Evolutionary conservation across 2,113 vertebrate genomes (phyloP).

Genomic region (Ceuthmochares aereus): DNA sequence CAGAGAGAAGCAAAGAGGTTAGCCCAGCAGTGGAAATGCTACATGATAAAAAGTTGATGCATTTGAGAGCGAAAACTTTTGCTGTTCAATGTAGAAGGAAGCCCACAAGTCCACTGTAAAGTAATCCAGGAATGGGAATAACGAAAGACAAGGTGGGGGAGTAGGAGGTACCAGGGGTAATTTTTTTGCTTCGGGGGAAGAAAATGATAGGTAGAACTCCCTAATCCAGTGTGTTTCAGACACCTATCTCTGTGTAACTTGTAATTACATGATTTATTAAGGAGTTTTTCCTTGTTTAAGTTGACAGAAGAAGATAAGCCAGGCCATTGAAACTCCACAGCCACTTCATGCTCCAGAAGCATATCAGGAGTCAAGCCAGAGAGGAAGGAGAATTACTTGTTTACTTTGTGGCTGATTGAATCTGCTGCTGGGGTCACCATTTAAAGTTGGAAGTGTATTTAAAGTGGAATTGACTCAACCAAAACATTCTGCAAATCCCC

Average conservation of each 20-base stretch:
- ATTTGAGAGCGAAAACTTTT: background rate
- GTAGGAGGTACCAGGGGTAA: background rate
- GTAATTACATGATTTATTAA: conserved; percentile 48
- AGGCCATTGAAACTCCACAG: conserved; percentile 39
- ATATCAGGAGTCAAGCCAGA: background rate
- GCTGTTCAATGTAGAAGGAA: background rate
- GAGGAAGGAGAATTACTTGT: background rate
- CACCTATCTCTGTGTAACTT: conserved; percentile 35
- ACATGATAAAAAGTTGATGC: background rate
- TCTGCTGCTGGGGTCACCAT: background rate
- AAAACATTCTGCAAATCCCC: conserved; percentile 47
- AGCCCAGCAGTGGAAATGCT: background rate
- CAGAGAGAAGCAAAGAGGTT: background rate
- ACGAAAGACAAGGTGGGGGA: background rate
- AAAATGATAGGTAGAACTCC: background rate
- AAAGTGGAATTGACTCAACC: conserved; percentile 46
- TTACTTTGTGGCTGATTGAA: background rate
- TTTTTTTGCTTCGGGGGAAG: background rate
- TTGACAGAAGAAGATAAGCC: conserved; percentile 37
- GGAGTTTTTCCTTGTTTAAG: conserved; percentile 27
- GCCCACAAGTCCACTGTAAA: background rate
- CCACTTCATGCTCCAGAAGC: background rate
- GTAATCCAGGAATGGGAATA: background rate
- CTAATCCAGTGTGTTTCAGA: background rate
- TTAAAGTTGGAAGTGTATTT: conserved; percentile 41